Base-by-base conservation (phyloP, 2,888 invertebrate genomes). In the Pandemis heparana region DNA sequence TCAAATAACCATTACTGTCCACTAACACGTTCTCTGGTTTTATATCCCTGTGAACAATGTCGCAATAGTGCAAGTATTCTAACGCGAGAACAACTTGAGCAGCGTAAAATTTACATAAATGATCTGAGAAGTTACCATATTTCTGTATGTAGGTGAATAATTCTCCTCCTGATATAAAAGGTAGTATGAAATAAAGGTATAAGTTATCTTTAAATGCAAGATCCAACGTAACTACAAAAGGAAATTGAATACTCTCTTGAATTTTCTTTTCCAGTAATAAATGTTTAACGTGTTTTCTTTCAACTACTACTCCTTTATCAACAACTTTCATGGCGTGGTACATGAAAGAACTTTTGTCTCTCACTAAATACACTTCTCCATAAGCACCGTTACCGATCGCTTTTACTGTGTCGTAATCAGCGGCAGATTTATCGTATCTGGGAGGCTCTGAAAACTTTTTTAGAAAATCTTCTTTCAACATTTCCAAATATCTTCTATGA, bases 1-100 rank as follows among this genome's bases (percentile, higher is more conserved):
- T 96, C 9, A 97, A 82, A 83, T 97, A 98, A 0, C 98, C 98
- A 71, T 92, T 95, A 9, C 86, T 83, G 83, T 97, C 97, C 41
- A 98, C 95, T 79, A 98, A 94, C 77, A 98, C 96, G 88, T 98
- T 98, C 91, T 99, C 98, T 0, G 98, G 98, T 86, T 98, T 98
- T 76, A 98, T 92, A 87, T 98, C 98, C 70, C 99, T 95, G 88
- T 99, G 98, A 64, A 99, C 95, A 75, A 99, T 91, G 79, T 97
- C 96, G 85, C 98, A 96, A 82, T 95, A 95, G 89, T 99, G 99
- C 76, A 99, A 92, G 89, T 99, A 99, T 90, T 99, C 99, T 78
- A 99, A 92, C 0, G 97, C 98, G 80, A 99, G 90, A 64, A 97
- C 96, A 5, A 99, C 96, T 95, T 99, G 99, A 64, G 97, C 96